phyloP scores from a whole-genome alignment of 2,888 invertebrate genomes.

The Drosophila yooni region DNA sequence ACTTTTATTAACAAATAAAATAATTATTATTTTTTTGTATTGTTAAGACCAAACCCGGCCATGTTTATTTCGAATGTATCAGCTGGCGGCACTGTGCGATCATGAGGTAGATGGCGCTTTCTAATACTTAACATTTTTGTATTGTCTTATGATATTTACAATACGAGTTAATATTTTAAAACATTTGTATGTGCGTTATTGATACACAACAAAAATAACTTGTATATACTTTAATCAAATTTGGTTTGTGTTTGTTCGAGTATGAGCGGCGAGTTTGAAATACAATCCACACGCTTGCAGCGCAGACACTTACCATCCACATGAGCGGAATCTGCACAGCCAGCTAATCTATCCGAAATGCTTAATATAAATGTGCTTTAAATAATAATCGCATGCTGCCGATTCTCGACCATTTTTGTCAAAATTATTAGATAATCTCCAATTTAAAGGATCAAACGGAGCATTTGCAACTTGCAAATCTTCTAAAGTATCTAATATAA shows the following conservation, averaged over 20 bases:
- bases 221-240: not conserved
- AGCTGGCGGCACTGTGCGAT: not conserved
- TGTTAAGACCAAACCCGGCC: constrained; percentile 3
- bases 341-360: not conserved
- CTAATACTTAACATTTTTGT: not conserved
- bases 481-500: not conserved
- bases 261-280: not conserved
- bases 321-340: constrained; percentile 55
- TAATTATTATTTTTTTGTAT: too few relatives aligned
- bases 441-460: not conserved
- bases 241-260: not conserved
- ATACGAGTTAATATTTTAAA: not conserved
- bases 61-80: not conserved
- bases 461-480: not conserved
- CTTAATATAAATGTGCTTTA: not conserved
- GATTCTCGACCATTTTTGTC: not conserved
- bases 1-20: not conserved
- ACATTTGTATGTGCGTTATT: not conserved
- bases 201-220: not conserved
- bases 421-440: too few relatives aligned
- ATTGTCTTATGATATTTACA: not conserved
- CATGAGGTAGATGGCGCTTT: constrained; percentile 30
- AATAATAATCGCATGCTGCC: not conserved
- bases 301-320: constrained; percentile 38
- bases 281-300: constrained; percentile 42